Conservation (phyloP, 2,113 vertebrate genomes). For the Psephotus haematonotus region DNA sequence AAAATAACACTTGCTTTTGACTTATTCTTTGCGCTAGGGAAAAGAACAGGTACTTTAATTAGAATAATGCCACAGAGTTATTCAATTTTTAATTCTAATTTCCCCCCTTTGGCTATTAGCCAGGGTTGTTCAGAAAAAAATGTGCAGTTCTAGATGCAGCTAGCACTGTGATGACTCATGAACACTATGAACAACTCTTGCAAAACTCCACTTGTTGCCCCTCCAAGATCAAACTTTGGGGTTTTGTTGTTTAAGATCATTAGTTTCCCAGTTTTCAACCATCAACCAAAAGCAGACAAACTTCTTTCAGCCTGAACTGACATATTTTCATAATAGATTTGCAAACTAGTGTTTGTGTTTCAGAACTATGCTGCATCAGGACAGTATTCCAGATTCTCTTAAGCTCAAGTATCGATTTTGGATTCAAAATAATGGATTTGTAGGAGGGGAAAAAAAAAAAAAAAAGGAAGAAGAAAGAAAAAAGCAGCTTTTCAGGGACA, state of each 20-base stretch:
- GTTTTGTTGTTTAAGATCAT: neutral
- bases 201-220: neutral
- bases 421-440: neutral
- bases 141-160: neutral
- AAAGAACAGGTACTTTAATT: neutral
- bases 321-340: neutral
- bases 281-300: neutral
- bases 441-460: neutral
- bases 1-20: neutral
- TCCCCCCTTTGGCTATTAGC: neutral
- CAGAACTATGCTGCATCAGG: neutral
- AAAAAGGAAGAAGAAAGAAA: neutral
- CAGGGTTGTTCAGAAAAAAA: neutral
- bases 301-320: neutral
- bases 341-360: neutral
- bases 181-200: neutral
- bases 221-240: neutral
- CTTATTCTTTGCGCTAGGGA: neutral
- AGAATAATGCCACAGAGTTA: neutral
- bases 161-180: neutral
- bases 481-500: rapidly evolving
- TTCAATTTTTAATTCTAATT: neutral
- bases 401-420: neutral
- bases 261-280: neutral
- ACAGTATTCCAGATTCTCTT: neutral